phyloP scores from a whole-genome alignment of 30 jellyfish, hydroid and myxozoan genomes.

The Aurelia aurita region DNA sequence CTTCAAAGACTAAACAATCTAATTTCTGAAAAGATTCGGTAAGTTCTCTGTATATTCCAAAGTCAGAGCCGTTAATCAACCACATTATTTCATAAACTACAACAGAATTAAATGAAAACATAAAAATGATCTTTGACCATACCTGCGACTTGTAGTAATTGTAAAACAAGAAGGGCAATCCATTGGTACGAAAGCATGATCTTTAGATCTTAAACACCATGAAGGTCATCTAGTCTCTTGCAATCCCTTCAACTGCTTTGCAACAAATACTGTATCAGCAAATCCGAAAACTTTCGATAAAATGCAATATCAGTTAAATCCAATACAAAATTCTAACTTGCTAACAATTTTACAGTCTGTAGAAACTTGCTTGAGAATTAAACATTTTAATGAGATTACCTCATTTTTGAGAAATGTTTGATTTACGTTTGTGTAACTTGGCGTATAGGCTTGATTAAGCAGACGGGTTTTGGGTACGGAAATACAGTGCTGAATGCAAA shows the following conservation, averaged over 20 bases:
- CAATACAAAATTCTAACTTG: no score
- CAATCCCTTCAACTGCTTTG: no score
- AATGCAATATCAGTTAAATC: no score
- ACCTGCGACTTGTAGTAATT: constrained; percentile 77
- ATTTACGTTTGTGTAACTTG: constrained; percentile 4
- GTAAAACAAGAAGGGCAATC: constrained; percentile 26
- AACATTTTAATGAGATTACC: constrained; percentile 3
- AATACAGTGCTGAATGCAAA: background rate
- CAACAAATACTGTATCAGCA: no score
- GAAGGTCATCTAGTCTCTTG: constrained; percentile 6
- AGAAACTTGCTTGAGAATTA: no score
- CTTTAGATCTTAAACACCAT: constrained; percentile 47
- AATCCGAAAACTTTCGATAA: no score
- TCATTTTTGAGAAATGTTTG: constrained; percentile 29
- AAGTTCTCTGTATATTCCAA: no score
- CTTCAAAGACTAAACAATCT: no score
- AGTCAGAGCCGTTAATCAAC: background rate
- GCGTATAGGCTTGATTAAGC: constrained; percentile 45
- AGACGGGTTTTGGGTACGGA: constrained; percentile 15
- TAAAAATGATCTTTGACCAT: background rate
- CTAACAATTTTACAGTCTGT: no score
- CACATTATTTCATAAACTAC: background rate
- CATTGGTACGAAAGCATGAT: constrained; percentile 14
- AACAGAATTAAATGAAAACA: background rate
- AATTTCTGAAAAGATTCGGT: no score